Percentiles rank a stretch among this genome's conserved stretches.
phyloP scores from a whole-genome alignment of 2,797 vertebrate species.

The Clarias pachynema region DNA sequence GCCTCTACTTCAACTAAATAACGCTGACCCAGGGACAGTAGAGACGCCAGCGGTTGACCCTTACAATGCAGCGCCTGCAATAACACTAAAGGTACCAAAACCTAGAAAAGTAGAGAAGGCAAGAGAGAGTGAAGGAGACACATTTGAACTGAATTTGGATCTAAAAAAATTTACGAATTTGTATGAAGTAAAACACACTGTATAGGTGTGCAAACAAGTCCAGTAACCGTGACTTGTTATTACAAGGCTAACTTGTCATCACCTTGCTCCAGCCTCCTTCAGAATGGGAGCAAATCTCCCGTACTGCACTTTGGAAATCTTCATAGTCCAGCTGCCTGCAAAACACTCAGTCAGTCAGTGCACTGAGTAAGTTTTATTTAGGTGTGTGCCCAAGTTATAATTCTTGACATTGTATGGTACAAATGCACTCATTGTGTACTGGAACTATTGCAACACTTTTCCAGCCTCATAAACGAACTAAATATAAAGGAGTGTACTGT shows the following conservation, averaged over 20 bases:
- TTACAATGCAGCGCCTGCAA: constrained; percentile 81
- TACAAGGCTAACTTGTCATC: constrained; percentile 38
- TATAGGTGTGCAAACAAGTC: neutral
- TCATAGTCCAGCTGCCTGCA: constrained; percentile 88
- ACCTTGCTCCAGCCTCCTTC: constrained; percentile 90
- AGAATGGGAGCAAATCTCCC: constrained; percentile 76
- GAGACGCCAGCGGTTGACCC: constrained; percentile 73
- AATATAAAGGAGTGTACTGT: neutral
- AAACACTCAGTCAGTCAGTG: constrained; percentile 42
- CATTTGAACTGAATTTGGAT: neutral
- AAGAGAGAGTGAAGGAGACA: neutral
- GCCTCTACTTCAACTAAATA: constrained; percentile 85
- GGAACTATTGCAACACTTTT: neutral
- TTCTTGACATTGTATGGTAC: no score
- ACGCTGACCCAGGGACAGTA: constrained; percentile 81
- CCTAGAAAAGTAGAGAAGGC: constrained; percentile 65
- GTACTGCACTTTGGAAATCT: constrained; percentile 75
- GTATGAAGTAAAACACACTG: neutral
- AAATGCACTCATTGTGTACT: neutral
- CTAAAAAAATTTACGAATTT: neutral
- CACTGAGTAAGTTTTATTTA: neutral
- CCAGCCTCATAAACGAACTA: neutral
- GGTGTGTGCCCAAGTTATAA: neutral
- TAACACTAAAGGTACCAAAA: constrained; percentile 88
- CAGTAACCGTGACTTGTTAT: neutral